phyloP scores from a whole-genome alignment of 2,113 vertebrate species.

The Hypanus sabinus region DNA sequence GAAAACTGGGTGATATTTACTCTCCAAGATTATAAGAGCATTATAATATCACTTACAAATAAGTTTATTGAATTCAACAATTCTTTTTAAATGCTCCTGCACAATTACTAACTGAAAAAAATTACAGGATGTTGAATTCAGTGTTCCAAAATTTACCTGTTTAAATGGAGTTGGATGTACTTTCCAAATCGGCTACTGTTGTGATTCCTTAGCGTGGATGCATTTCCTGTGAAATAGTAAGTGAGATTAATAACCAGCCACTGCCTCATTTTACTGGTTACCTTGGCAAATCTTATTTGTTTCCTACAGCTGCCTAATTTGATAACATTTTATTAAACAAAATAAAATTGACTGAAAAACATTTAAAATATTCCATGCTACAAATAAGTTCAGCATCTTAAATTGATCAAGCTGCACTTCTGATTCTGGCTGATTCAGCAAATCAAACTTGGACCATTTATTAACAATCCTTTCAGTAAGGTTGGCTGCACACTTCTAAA shows the following conservation, averaged over 20 bases:
- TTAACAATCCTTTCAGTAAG: not conserved
- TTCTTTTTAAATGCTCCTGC: not conserved
- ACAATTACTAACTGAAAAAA: not conserved
- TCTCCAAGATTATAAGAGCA: not conserved
- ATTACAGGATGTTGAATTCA: not conserved
- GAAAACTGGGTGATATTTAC: not conserved
- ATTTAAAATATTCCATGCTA: not conserved
- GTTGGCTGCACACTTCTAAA: not conserved
- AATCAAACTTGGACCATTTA: not conserved
- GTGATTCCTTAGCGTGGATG: constrained; percentile 81
- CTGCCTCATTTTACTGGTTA: not conserved
- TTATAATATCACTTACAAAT: not conserved
- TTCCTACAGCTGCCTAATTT: not conserved
- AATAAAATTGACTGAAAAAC: not conserved
- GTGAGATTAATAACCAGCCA: not conserved
- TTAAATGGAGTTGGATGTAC: constrained; percentile 92
- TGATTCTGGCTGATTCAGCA: not conserved
- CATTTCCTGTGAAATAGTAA: constrained; percentile 68
- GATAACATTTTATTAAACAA: not conserved
- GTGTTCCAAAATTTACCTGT: constrained; percentile 59
- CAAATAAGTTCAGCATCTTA: not conserved
- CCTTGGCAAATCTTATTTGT: not conserved
- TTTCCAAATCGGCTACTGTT: constrained; percentile 98
- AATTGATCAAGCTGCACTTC: not conserved
- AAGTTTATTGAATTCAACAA: not conserved